These are phyloP conservation scores for Hirudinaria manillensis DNA, from an alignment of 2,888 invertebrate genomes.

Conservation along the genomic window DNA sequence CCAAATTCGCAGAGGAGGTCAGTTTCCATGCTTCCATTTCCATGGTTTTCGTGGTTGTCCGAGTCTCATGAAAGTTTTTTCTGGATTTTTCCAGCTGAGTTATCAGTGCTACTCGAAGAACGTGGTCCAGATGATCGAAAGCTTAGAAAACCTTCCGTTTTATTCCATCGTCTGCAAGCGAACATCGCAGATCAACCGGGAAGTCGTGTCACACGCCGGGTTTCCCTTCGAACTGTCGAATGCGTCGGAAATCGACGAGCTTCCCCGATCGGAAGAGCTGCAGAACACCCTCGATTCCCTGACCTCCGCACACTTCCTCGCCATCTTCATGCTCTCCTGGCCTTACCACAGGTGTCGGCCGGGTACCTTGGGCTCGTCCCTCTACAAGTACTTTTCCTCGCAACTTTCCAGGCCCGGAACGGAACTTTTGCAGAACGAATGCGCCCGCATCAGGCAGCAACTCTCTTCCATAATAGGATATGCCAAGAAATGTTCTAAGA, in stretches of 20 bases:
- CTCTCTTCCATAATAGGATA: slow-evolving; percentile 33
- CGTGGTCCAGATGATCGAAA: slow-evolving; percentile 22
- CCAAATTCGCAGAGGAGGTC: slow-evolving; percentile 25
- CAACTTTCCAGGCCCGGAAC: slow-evolving; percentile 10
- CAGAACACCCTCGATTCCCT: not conserved
- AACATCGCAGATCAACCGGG: not conserved
- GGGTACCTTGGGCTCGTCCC: slow-evolving; percentile 6
- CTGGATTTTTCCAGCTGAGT: slow-evolving; percentile 11
- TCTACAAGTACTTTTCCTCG: slow-evolving; percentile 21
- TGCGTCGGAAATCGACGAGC: not conserved
- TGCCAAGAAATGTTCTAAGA: slow-evolving; percentile 22
- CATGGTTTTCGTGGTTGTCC: not conserved
- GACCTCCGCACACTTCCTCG: slow-evolving; percentile 36
- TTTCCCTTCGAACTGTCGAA: not conserved
- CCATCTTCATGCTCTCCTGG: slow-evolving; percentile 41
- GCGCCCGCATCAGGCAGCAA: slow-evolving; percentile 33
- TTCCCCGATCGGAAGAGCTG: not conserved
- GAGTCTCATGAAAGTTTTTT: not conserved
- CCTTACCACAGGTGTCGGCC: slow-evolving; percentile 35
- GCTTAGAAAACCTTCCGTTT: slow-evolving; percentile 26
- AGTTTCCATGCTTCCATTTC: not conserved
- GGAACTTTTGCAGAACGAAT: slow-evolving; percentile 36
- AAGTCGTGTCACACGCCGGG: slow-evolving; percentile 12
- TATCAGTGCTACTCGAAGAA: slow-evolving; percentile 15
- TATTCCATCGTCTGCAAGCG: slow-evolving; percentile 3